phyloP scores from a whole-genome alignment of 1,140 invertebrate species.

The Zophobas atratus region DNA sequence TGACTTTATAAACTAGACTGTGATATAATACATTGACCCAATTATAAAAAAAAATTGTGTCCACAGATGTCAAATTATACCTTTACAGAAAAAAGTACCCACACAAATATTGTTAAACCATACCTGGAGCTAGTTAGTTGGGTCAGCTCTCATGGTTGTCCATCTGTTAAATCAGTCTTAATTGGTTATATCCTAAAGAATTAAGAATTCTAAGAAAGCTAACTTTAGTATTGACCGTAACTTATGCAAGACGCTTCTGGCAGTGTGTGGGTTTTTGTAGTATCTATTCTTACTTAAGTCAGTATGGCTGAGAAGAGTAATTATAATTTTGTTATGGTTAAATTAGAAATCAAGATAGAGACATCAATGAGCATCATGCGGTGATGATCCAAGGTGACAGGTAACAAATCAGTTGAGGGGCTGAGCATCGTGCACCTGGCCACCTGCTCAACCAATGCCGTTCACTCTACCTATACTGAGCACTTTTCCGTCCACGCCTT shows the following conservation, averaged over 20 bases:
- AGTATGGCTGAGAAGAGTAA: constrained; percentile 15
- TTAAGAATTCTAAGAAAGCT: constrained; percentile 31
- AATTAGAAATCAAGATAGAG: constrained; percentile 50
- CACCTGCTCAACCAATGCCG: constrained; percentile 54
- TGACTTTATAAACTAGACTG: no score
- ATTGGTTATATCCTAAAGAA: constrained; percentile 32
- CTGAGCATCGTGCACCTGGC: constrained; percentile 54
- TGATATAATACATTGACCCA: no score
- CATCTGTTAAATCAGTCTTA: constrained; percentile 31
- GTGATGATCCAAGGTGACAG: constrained; percentile 56
- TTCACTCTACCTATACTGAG: constrained; percentile 16
- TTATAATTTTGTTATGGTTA: constrained; percentile 42
- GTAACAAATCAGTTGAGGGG: constrained; percentile 57
- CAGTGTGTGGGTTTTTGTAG: constrained; percentile 14
- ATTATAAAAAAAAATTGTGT: neutral
- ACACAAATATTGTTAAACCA: constrained; percentile 12
- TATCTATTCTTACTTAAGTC: constrained; percentile 11
- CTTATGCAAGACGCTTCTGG: constrained; percentile 19
- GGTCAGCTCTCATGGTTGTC: constrained; percentile 17
- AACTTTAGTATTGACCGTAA: constrained; percentile 12
- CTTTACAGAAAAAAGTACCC: neutral
- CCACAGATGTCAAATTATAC: constrained; percentile 6
- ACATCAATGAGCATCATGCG: constrained; percentile 49
- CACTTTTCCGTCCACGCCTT: constrained; percentile 38
- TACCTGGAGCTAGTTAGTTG: neutral